These are phyloP conservation scores for Pygmarrhopalites habei DNA, from an alignment of 1,140 invertebrate genomes.

Conservation along the genomic window DNA sequence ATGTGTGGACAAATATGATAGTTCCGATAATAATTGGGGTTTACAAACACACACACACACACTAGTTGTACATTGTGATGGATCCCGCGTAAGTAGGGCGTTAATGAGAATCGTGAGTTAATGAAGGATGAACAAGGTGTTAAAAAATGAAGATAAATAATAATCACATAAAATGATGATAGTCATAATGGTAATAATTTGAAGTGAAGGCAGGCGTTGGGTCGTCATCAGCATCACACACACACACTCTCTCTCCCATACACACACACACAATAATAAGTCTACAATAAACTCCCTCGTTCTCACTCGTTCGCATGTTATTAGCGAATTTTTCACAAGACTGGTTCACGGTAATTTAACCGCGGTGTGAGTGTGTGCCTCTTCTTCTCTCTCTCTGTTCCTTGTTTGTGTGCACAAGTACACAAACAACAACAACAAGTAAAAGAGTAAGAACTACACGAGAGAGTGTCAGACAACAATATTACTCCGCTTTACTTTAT, in stretches of 20 bases:
- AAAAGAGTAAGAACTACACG: too few species aligned
- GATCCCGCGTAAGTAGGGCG: too few species aligned
- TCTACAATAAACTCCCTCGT: conserved; percentile 6
- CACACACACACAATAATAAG: too few species aligned
- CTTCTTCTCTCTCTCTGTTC: background rate
- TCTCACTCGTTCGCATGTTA: conserved; percentile 7
- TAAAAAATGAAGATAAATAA: conserved; percentile 10
- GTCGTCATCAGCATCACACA: too few species aligned
- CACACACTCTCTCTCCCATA: too few species aligned
- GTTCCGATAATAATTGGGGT: too few species aligned
- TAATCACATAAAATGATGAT: conserved; percentile 10
- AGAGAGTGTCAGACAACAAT: too few species aligned
- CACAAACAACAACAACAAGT: conserved; percentile 1
- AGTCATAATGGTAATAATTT: conserved; percentile 11
- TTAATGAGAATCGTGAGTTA: conserved; percentile 6
- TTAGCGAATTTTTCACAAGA: conserved; percentile 14
- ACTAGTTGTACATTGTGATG: too few species aligned
- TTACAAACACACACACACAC: too few species aligned
- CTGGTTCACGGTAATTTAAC: conserved; percentile 11
- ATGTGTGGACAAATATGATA: too few species aligned
- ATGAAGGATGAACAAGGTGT: conserved; percentile 11
- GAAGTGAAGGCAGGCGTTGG: background rate
- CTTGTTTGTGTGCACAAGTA: background rate
- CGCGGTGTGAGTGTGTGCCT: background rate
- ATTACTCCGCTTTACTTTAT: too few species aligned